These are phyloP conservation scores for Apodemia hepburni DNA, from an alignment of 2,888 invertebrate species.

Conservation along the genomic window DNA sequence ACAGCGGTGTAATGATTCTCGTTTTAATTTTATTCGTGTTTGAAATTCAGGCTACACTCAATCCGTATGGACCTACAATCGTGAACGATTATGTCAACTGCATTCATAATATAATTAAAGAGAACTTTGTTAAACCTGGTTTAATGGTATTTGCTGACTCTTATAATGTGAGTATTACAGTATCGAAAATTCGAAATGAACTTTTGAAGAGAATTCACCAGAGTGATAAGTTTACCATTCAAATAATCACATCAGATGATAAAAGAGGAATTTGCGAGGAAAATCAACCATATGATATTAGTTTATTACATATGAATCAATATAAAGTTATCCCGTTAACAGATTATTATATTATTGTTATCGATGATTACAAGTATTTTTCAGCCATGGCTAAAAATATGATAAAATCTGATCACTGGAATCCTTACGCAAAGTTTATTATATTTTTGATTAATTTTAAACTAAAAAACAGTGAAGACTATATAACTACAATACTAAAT, in stretches of 20 bases:
- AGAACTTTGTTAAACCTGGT: conserved; percentile 47
- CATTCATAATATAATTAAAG: conserved; percentile 43
- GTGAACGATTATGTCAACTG: conserved; percentile 49
- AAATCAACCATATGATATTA: conserved; percentile 24
- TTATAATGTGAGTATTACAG: conserved; percentile 42
- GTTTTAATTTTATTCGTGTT: conserved; percentile 15
- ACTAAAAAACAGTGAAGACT: conserved; percentile 33
- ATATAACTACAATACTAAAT: conserved; percentile 48
- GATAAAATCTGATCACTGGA: conserved; percentile 55
- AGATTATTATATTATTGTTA: conserved; percentile 53
- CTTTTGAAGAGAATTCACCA: conserved; percentile 45
- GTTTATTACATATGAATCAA: conserved; percentile 40
- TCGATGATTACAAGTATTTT: conserved; percentile 50
- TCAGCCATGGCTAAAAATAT: conserved; percentile 45
- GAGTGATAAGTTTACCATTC: conserved; percentile 40
- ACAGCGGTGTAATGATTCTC: conserved; percentile 15
- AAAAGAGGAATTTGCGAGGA: conserved; percentile 39
- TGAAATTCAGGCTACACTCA: conserved; percentile 32
- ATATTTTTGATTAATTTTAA: conserved; percentile 48
- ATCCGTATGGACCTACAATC: conserved; percentile 50
- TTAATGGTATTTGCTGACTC: conserved; percentile 49
- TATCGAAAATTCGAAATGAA: conserved; percentile 42
- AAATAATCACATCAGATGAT: conserved; percentile 45
- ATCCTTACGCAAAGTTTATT: conserved; percentile 56
- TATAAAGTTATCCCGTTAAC: conserved; percentile 44